A percentile compares a stretch with the other conserved stretches of the same genome.
Conservation (phyloP, 2,888 invertebrate genomes). For the Neria commutata region DNA sequence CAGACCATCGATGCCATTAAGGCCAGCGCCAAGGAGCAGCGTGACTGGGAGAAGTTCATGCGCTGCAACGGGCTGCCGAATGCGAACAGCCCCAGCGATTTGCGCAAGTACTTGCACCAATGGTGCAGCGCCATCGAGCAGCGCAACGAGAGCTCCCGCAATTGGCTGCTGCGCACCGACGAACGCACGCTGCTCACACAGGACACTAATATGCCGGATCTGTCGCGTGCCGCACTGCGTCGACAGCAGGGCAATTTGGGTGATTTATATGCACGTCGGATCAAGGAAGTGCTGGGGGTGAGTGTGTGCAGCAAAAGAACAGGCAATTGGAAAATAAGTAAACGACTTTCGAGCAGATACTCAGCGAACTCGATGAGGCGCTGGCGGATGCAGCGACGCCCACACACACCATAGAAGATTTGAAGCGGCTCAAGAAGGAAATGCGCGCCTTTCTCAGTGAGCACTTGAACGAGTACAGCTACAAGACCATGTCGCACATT, state of each 20-base stretch:
- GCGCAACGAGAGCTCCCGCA: slow-evolving; percentile 48
- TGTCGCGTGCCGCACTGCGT: slow-evolving; percentile 51
- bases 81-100: slow-evolving; percentile 58
- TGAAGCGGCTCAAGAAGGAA: slow-evolving; percentile 54
- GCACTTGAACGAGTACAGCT: slow-evolving; percentile 59
- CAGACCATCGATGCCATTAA: slow-evolving; percentile 53
- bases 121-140: slow-evolving; percentile 53
- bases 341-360: slow-evolving; percentile 42
- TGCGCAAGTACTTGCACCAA: slow-evolving; percentile 61
- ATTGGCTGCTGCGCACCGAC: slow-evolving; percentile 59
- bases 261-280: slow-evolving; percentile 56
- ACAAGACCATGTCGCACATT: slow-evolving; percentile 59
- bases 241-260: slow-evolving; percentile 57
- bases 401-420: slow-evolving; percentile 46
- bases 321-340: background rate
- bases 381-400: slow-evolving; percentile 42
- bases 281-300: slow-evolving; percentile 59
- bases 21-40: slow-evolving; percentile 45
- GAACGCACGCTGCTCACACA: slow-evolving; percentile 60
- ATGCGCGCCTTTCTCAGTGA: slow-evolving; percentile 53
- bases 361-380: slow-evolving; percentile 57
- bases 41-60: slow-evolving; percentile 61
- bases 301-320: slow-evolving; percentile 15
- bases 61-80: slow-evolving; percentile 61
- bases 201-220: slow-evolving; percentile 50